A percentile compares a stretch with the other conserved stretches of the same genome.
phyloP scores from a whole-genome alignment of 2,888 invertebrate species.

The Chymomyza fuscimana region DNA sequence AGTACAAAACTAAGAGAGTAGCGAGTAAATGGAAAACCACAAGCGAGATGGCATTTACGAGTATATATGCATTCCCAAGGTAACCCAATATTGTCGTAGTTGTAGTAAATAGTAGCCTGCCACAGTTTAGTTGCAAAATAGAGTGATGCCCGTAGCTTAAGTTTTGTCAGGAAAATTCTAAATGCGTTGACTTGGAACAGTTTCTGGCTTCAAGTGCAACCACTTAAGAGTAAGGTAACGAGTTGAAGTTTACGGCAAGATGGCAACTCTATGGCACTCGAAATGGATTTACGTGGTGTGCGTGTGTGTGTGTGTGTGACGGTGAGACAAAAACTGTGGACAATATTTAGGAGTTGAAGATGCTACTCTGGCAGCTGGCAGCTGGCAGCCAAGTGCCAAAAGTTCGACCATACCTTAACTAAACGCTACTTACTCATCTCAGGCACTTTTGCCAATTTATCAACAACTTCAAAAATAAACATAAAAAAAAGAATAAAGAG shows the following conservation, averaged over 20 bases:
- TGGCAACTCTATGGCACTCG: neutral
- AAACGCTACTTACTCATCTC: neutral
- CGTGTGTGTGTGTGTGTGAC: neutral
- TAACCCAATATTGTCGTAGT: neutral
- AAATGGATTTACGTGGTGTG: neutral
- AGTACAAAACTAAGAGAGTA: neutral
- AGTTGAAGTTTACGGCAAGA: neutral
- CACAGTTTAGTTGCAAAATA: neutral
- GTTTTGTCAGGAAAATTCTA: conserved; percentile 22
- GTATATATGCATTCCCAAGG: neutral
- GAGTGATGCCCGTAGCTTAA: neutral
- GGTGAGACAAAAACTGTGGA: neutral
- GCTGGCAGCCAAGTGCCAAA: conserved; percentile 33
- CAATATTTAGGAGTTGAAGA: neutral
- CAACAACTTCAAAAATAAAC: neutral
- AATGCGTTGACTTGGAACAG: conserved; percentile 43
- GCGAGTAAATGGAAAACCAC: neutral
- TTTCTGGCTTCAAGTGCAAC: conserved; percentile 22
- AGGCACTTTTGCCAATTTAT: conserved; percentile 4
- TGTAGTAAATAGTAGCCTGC: neutral
- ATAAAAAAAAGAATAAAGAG: neutral
- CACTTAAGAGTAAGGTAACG: conserved; percentile 7
- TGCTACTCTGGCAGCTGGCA: conserved; percentile 10
- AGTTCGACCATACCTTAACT: neutral
- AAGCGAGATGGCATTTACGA: no score